Base-by-base conservation (phyloP, 2,797 vertebrate species). In the Tenualosa ilisha region DNA sequence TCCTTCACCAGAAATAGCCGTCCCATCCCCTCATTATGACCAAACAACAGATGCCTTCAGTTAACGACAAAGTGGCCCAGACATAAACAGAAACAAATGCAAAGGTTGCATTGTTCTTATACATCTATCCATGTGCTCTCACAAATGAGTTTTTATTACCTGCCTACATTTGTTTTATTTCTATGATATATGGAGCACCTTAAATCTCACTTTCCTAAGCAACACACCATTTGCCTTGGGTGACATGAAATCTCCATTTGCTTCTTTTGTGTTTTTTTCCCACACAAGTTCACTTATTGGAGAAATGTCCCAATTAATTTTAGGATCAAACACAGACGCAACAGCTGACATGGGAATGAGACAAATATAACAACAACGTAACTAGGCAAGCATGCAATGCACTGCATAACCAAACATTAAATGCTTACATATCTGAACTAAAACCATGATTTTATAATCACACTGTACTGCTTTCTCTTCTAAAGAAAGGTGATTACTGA, bases 51-150 rank as follows among this genome's bases (percentile, higher is more conserved):
- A 89, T 46, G 84, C 83, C 82, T 86, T 83, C 50, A 85, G 86
- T 90, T 89, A 51, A 22, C 86, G 83, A 88, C 86, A 86, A 82
- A 59, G 84, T 0, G 0, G 82, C 81, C 84, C 86, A 88, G 81
- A 59, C 87, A 89, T 82, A 85, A 90, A 86, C 88, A 88, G 89
- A 79, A 79, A 79, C 15, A 22, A 79, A 46, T 22, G 72, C 5
- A 75, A 26, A 12, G 12, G 63, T 37, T 13, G 3, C 5, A n/a
- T 37, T 72, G 9, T 13, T 72, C 7, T 24, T 63, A 15, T 13
- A 37, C 22, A 26, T 26, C n/a, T 3, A 68, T 7, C 56, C 50
- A 51, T 63, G 6, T 9, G 59, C 53, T 20, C 53, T 56, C 53
- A 56, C 53, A 56, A 56, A 63, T 1, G 56, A n/a, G 4, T 59